A percentile compares a stretch with the other conserved stretches of the same genome.
phyloP scores from a whole-genome alignment of 1,140 invertebrate genomes.

The Caerostris darwini region DNA sequence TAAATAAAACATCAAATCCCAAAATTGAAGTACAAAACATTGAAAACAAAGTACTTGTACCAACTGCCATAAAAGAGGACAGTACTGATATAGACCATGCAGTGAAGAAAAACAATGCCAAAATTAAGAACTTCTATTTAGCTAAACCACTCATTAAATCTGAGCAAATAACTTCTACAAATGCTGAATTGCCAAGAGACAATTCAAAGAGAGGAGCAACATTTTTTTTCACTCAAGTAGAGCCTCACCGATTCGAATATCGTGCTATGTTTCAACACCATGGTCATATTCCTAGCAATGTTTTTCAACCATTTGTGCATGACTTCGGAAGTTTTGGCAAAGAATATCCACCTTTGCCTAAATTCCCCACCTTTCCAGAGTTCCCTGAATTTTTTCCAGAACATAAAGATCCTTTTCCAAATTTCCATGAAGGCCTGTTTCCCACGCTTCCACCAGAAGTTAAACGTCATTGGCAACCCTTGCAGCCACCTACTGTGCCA shows the following conservation, averaged over 20 bases:
- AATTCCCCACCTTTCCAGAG: slow-evolving; percentile 81
- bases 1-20: slow-evolving; percentile 21
- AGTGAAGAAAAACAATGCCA: background rate
- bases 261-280: slow-evolving; percentile 78
- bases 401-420: slow-evolving; percentile 74
- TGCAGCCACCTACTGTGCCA: slow-evolving; percentile 77
- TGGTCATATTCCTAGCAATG: slow-evolving; percentile 67
- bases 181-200: background rate
- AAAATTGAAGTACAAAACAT: slow-evolving; percentile 1
- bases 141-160: slow-evolving; percentile 30
- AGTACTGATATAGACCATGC: background rate
- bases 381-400: slow-evolving; percentile 81
- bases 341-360: slow-evolving; percentile 79
- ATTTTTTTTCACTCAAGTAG: slow-evolving; percentile 79
- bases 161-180: slow-evolving; percentile 8
- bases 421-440: slow-evolving; percentile 85
- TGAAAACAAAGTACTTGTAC: background rate
- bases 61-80: background rate
- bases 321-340: slow-evolving; percentile 78
- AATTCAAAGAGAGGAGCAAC: slow-evolving; percentile 63
- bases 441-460: slow-evolving; percentile 86
- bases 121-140: background rate
- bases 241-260: slow-evolving; percentile 78
- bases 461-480: slow-evolving; percentile 68
- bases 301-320: slow-evolving; percentile 80